Conservation (phyloP, 2,113 vertebrate genomes). For the Neogobius melanostomus region DNA sequence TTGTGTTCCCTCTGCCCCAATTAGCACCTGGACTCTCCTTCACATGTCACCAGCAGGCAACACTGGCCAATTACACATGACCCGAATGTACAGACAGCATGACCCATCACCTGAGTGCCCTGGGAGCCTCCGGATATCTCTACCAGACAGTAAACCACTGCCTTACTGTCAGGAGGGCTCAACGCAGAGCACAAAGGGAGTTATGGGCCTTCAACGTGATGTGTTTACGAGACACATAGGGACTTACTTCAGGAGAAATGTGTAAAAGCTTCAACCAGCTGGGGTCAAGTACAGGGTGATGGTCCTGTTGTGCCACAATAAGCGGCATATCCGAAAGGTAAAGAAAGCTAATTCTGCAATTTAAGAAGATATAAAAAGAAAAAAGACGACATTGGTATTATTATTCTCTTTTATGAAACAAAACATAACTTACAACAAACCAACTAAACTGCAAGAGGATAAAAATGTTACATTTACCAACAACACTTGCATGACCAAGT, state of each 20-base stretch:
- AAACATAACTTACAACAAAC: too few species aligned
- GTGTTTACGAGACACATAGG: slow-evolving; percentile 45
- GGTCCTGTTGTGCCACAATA: slow-evolving; percentile 1
- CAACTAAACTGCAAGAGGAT: neutral
- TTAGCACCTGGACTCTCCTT: slow-evolving; percentile 65
- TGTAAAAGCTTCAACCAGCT: slow-evolving; percentile 21
- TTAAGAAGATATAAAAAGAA: neutral
- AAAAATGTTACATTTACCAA: too few species aligned
- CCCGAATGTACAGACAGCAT: slow-evolving; percentile 11
- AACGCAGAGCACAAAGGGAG: slow-evolving; percentile 12
- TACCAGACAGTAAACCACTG: slow-evolving; percentile 47
- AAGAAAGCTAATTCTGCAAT: neutral
- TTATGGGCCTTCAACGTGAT: slow-evolving; percentile 25
- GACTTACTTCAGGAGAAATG: slow-evolving; percentile 17
- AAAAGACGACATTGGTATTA: too few species aligned
- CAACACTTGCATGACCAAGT: too few species aligned
- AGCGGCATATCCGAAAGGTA: slow-evolving; percentile 12
- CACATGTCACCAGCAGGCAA: slow-evolving; percentile 59
- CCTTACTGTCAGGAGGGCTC: slow-evolving; percentile 40
- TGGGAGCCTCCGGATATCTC: slow-evolving; percentile 28
- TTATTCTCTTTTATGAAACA: too few species aligned
- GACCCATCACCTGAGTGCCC: slow-evolving; percentile 61
- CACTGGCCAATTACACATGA: slow-evolving; percentile 1
- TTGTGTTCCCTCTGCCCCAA: slow-evolving; percentile 57
- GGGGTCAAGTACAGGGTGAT: slow-evolving; percentile 14